Base-by-base conservation (phyloP, 2,888 invertebrate species). In the Megamerina dolium region DNA sequence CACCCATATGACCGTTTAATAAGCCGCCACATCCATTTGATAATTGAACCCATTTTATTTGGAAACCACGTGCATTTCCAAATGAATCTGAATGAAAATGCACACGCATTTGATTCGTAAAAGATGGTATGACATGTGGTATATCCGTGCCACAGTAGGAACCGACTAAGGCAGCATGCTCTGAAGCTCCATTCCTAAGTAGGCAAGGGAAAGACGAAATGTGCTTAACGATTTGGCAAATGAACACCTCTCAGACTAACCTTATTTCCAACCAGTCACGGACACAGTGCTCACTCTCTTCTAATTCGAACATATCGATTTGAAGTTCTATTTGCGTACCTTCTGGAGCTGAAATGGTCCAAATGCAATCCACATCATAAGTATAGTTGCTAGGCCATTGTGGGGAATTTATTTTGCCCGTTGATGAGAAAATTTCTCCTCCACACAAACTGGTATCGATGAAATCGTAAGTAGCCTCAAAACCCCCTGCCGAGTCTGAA, bases 11-110 rank as follows among this genome's bases (percentile, higher is more conserved):
- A 26, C 82, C 73, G 0, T 75, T 80, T 31, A 94, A 58, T 13
- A 74, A 76, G 2, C 91, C 93, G 12, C 94, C 93, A 66, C 94
- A 95, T 74, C 85, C 85, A 42, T 75, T 76, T 12, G 77, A 60
- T 2, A 79, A 76, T 2, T 78, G 76, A 52, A 81, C 80, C 82
- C 86, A 89, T n/a, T 63, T 66, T 2, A 88, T 73, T 20, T 74
- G 68, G 67, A 96, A 96, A 0, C 94, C 95, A 30, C 68, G 68
- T 0, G 70, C 76, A 10, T 70, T 64, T 35, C 74, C 63, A 40
- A 83, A 82, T 14, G 67, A 66, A 64, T 95, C 92, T 0, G 90
- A 81, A 53, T 78, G 77, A 56, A 96, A 89, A 57, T 77, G 79
- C 5, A 96, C 48, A 59, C 78, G 83, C 27, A 96, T 50, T 45